phyloP scores from a whole-genome alignment of 2,113 vertebrate species.

The Sclerurus mexicanus region DNA sequence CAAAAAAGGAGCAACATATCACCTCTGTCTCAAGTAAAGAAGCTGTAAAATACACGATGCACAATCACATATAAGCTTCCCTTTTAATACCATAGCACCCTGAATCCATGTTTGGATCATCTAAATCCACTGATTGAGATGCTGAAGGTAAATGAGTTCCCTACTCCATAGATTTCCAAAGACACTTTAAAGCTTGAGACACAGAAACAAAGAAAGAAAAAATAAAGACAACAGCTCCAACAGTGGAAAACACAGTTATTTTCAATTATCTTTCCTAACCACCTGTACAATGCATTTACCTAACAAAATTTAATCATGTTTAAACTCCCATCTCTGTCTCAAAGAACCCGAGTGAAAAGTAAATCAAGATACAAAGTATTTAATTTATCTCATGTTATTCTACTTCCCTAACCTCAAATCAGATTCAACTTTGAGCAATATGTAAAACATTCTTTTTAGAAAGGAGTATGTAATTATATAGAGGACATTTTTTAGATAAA shows the following conservation, averaged over 20 bases:
- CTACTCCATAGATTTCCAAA: neutral
- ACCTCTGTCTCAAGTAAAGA: neutral
- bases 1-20: neutral
- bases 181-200: neutral
- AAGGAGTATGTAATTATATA: neutral
- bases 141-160: neutral
- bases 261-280: neutral
- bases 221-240: neutral
- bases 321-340: neutral
- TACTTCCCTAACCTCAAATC: neutral
- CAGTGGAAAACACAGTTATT: neutral
- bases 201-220: neutral
- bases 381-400: neutral
- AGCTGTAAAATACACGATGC: neutral
- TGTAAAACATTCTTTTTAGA: neutral
- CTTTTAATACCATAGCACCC: neutral
- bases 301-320: neutral
- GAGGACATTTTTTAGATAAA: neutral
- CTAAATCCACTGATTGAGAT: neutral
- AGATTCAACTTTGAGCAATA: neutral
- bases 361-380: neutral
- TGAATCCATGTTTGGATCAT: neutral
- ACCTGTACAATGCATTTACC: fast-evolving
- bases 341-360: neutral
- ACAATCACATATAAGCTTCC: neutral